Percentiles rank a stretch among this genome's conserved stretches.
These are phyloP conservation scores for Teleogryllus oceanicus DNA, from an alignment of 2,888 invertebrate genomes.

Conservation along the genomic window DNA sequence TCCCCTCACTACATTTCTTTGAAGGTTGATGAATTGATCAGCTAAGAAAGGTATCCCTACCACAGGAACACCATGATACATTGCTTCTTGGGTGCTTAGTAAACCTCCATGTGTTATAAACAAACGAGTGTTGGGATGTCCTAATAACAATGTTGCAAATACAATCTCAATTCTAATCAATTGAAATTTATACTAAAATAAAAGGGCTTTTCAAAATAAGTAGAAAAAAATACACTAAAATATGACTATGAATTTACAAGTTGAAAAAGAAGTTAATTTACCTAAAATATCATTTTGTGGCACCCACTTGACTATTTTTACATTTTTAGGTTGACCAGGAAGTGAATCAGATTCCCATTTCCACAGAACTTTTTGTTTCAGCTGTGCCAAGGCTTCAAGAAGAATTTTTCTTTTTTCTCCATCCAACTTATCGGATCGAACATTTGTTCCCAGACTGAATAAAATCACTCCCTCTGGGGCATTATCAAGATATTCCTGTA, in stretches of 20 bases:
- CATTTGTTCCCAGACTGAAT: background rate
- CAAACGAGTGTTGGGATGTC: slow-evolving; percentile 49
- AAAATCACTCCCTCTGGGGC: background rate
- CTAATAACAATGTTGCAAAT: slow-evolving; percentile 37
- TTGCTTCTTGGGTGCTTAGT: slow-evolving; percentile 51
- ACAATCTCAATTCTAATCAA: too few species aligned
- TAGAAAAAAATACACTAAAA: too few species aligned
- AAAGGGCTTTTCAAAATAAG: too few species aligned
- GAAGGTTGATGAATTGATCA: slow-evolving; percentile 48
- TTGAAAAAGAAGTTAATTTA: background rate
- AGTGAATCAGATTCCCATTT: slow-evolving; percentile 1
- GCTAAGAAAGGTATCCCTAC: slow-evolving; percentile 55
- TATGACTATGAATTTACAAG: too few species aligned
- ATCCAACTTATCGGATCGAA: background rate
- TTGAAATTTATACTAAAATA: too few species aligned
- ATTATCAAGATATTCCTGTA: background rate
- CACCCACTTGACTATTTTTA: background rate
- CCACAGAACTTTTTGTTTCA: background rate
- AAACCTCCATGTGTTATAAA: slow-evolving; percentile 53
- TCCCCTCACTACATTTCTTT: slow-evolving; percentile 42
- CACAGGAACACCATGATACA: slow-evolving; percentile 52
- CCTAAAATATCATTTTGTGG: background rate
- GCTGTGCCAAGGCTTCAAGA: background rate
- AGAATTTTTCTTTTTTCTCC: background rate
- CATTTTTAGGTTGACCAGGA: background rate